Conservation (phyloP, 2,113 vertebrate genomes). For the Prunella fulvescens region DNA sequence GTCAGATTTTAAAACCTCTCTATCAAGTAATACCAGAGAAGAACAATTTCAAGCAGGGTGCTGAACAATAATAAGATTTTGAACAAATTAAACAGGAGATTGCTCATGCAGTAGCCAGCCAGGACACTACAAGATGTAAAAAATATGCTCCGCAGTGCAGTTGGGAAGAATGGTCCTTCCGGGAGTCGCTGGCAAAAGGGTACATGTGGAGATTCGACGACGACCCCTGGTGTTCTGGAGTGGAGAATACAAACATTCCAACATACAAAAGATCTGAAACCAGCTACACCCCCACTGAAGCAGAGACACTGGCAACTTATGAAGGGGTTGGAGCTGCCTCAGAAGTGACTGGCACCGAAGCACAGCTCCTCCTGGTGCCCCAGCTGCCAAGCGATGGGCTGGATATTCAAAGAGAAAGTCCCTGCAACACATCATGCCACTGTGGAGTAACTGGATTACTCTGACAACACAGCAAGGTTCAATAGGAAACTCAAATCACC, state of each 20-base stretch:
- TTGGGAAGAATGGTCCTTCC: neutral
- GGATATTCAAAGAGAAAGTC: neutral
- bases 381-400: rapidly evolving
- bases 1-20: neutral
- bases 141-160: neutral
- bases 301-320: neutral
- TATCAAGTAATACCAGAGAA: neutral
- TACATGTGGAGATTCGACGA: rapidly evolving
- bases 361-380: neutral
- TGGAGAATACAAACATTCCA: neutral
- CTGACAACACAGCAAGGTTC: neutral
- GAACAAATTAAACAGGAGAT: neutral
- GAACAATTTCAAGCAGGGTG: neutral
- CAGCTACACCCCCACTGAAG: neutral
- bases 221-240: neutral
- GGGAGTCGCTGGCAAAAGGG: neutral
- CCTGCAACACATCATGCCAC: neutral
- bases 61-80: neutral
- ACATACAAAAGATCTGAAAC: neutral
- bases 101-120: neutral
- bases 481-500: neutral
- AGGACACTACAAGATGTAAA: neutral
- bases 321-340: neutral
- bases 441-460: neutral
- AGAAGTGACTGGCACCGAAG: neutral